A percentile compares a stretch with the other conserved stretches of the same genome.
These are phyloP conservation scores for Chrysolophus pictus DNA, from an alignment of 2,797 vertebrate genomes.

Conservation along the genomic window DNA sequence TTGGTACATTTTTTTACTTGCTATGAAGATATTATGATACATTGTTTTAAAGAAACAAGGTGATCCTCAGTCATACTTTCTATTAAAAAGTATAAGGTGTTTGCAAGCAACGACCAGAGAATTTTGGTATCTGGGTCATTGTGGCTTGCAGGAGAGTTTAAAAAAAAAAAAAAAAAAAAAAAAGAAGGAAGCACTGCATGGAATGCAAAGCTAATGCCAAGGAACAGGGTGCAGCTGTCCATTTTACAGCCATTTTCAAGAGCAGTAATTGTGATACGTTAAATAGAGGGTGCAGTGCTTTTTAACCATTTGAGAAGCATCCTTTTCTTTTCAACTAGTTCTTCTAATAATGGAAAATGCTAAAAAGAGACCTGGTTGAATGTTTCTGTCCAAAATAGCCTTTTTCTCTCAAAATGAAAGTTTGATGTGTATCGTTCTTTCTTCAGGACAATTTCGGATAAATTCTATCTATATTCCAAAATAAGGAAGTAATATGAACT, in stretches of 20 bases:
- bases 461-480: background rate
- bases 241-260: background rate
- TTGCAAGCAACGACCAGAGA: background rate
- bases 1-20: background rate
- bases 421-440: background rate
- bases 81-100: background rate
- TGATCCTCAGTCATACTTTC: background rate
- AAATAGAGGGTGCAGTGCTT: background rate
- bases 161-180: no score
- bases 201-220: background rate
- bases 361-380: background rate
- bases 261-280: background rate
- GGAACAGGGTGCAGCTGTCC: background rate
- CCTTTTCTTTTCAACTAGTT: background rate
- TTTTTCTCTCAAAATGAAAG: background rate
- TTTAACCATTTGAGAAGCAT: background rate
- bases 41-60: background rate
- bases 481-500: background rate
- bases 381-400: background rate
- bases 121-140: background rate
- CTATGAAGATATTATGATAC: background rate
- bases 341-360: background rate
- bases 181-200: background rate
- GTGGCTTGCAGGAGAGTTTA: background rate
- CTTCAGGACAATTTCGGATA: background rate